Conservation (phyloP, 2,888 invertebrate genomes). For the Mycalesis mineus region DNA sequence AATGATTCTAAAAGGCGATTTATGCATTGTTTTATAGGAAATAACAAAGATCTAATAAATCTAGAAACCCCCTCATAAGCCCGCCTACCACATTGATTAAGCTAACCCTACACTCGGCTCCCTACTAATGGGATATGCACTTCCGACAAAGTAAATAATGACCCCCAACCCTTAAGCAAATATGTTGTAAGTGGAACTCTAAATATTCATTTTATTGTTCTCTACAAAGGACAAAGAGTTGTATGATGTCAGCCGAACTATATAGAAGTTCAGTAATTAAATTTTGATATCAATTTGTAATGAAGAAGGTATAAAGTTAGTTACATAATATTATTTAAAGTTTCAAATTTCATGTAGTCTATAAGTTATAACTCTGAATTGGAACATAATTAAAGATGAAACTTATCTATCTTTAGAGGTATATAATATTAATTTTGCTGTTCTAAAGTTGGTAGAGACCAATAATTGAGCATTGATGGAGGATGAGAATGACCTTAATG, state of each 20-base stretch:
- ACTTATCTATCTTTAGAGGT: too few species aligned
- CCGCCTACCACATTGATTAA: conserved; percentile 64
- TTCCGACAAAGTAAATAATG: conserved; percentile 60
- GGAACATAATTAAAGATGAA: background rate
- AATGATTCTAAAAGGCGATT: background rate
- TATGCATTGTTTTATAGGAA: conserved; percentile 36
- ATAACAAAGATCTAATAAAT: conserved; percentile 58
- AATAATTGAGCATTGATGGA: too few species aligned
- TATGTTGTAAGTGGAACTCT: conserved; percentile 37
- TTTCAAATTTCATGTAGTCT: too few species aligned
- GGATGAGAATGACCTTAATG: too few species aligned
- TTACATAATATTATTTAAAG: too few species aligned
- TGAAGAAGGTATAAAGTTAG: background rate
- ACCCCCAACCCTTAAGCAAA: conserved; percentile 47
- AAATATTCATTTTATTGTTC: conserved; percentile 47
- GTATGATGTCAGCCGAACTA: background rate
- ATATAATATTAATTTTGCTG: too few species aligned
- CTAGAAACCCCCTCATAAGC: conserved; percentile 53
- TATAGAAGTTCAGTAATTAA: background rate
- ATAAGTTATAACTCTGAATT: background rate
- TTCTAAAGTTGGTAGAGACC: too few species aligned
- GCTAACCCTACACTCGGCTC: conserved; percentile 54
- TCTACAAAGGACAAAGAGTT: conserved; percentile 54
- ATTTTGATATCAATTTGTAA: background rate
- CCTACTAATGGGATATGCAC: conserved; percentile 55